Evolutionary conservation across 2,113 vertebrate species (phyloP).

Genomic region (Blennius ocellaris): DNA sequence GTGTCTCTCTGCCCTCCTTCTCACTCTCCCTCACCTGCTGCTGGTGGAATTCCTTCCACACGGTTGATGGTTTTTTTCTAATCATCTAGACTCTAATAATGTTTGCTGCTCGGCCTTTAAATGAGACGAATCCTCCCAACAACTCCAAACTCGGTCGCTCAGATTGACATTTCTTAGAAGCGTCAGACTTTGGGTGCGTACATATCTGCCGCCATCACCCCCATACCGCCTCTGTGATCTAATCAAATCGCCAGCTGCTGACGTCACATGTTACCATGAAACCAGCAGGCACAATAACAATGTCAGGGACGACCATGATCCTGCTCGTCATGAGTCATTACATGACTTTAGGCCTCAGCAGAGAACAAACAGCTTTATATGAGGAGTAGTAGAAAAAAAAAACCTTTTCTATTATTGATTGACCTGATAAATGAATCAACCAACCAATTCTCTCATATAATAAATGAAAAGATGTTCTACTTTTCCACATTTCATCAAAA

Average conservation of each 20-base stretch:
- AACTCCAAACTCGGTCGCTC: constrained; percentile 3
- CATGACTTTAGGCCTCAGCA: constrained; percentile 34
- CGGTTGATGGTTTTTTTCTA: neutral
- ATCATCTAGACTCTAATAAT: no score
- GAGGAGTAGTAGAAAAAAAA: no score
- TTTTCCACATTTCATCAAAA: no score
- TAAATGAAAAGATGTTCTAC: no score
- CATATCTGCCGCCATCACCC: constrained; percentile 25
- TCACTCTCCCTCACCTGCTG: neutral
- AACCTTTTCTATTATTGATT: no score
- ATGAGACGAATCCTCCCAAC: neutral
- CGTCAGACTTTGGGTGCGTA: constrained; percentile 9
- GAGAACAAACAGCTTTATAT: constrained; percentile 11
- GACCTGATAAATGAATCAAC: no score
- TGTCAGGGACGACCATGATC: constrained; percentile 41
- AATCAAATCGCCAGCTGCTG: constrained; percentile 34
- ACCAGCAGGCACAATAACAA: constrained; percentile 39
- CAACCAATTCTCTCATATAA: no score
- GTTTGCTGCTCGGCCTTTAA: neutral
- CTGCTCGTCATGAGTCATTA: constrained; percentile 56
- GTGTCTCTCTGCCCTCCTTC: constrained; percentile 43
- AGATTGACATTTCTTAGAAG: neutral
- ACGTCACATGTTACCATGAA: constrained; percentile 58
- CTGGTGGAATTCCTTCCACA: constrained; percentile 64
- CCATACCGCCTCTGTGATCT: constrained; percentile 60